Evolutionary conservation across 1,140 invertebrate genomes (phyloP), one percentile per base, ranked within the genome.

Genomic region (Drosophila lini): DNA sequence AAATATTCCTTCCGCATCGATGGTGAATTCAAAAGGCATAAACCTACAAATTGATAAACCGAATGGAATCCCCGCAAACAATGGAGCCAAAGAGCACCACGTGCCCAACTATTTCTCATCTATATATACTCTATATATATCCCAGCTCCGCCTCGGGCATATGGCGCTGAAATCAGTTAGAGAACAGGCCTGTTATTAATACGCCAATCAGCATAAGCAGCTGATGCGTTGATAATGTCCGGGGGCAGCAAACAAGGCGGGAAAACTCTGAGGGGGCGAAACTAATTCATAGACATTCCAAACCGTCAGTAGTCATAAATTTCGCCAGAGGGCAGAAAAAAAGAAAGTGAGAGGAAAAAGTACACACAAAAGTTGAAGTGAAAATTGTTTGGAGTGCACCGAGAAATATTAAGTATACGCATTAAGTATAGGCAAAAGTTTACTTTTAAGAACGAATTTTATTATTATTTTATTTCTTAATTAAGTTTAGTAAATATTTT

Each of bases 201-300:
- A 75, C 58, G 44, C 81, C 83, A 88, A 86, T 86, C 82, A 86
- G 75, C 70, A 88, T 86, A 79, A 80, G 79, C 77, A 84, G 78
- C 74, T 84, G 80, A 84, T 89, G 77, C 62, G 69, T 64, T 69
- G 77, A 89, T 83, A 82, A 64, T 57, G 50, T 53, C 50, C 28
- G 10, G 13, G 11, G 53, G 60, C 53, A 25, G 55, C 57, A n/a
- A 50, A 47, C 41, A 36, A 44, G 22, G 47, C 48, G 48, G 65
- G 42, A 71, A 79, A 82, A 58, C 52, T 38, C 28, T 7, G 47
- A 42, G 47, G 67, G 34, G 40, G 63, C 11, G 38, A 22, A 70
- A 70, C 71, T 67, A 82, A 88, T 80, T 77, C 78, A 60, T 69
- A 78, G 74, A 78, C 52, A 55, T 62, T 62, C 74, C 47, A 38